Base-by-base conservation (phyloP, 2,888 invertebrate genomes). In the Hypomecis atomaria region DNA sequence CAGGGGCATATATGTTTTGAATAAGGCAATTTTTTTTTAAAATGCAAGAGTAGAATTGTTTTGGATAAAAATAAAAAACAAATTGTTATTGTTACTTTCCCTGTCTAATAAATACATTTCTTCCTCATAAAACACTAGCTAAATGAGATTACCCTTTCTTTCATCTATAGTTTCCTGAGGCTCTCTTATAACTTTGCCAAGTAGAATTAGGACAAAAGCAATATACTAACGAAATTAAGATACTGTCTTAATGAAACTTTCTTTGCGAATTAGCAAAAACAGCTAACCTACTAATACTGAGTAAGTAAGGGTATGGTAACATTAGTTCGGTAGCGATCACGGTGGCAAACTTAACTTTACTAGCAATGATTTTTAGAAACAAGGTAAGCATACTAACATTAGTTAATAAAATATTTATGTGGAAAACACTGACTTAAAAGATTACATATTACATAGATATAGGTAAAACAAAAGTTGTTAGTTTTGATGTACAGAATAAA, bases 181-280 rank as follows among this genome's bases (percentile, higher is more conserved):
- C 23, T 8, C 23, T 10, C 37, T 1, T 44, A 58, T 37, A 23
- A 55, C 36, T 23, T 54, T 48, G 36, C 37, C 47, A 42, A 48
- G 6, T 13, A 42, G 36, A 40, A 7, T 36, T 13, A 43, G 52
- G n/a, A 38, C 44, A 45, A 45, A 45, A 53, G 45, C 44, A 10
- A 38, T 53, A 11, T 33, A 59, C 45, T n/a, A 33, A 52, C 52
- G 5, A 59, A 59, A 59, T 59, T 53, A 59, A 11, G 9, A 45
- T 5, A 44, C 8, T 1, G 4, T 45, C 38, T 45, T 53, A 11
- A 45, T 45, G 38, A 59, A 34, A 59, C 34, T 45, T 45, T 34
- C 38, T 45, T 42, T 7, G 10, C 5, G 9, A 59, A 59, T 33
- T 40, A 13, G 38, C 40, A 53, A 52, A 38, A 53, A 40, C 38